Base-by-base conservation (phyloP, 2,888 invertebrate genomes). In the Drosophila colorata region DNA sequence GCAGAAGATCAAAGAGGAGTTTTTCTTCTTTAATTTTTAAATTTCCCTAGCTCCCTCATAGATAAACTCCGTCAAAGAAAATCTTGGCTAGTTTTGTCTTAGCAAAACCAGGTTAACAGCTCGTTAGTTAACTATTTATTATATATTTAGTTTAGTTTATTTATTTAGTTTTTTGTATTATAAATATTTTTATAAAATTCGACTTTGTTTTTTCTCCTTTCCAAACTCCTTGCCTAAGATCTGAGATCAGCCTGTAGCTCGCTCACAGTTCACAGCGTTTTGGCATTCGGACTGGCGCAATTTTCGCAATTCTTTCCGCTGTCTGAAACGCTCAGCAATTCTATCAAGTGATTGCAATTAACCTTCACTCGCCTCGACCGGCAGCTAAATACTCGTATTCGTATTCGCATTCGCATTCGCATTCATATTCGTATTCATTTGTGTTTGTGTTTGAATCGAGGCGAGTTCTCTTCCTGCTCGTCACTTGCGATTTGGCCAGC, bases 401-500 rank as follows among this genome's bases (percentile, higher is more conserved):
- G n/a, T 37, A 49, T 4, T 20, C 40, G n/a, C 13, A 14, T 9
- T 20, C 35, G 1, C n/a, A 56, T 35, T 44, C 49, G 13, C 16
- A 56, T 47, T 51, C 33, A 31, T 8, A 38, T 16, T 44, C 40
- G 28, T 14, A 23, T 33, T 28, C 28, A 59, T 43, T 59, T 31
- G 38, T n/a, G 31, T 61, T 56, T 40, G 43, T 23, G 66, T 72
- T 72, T 72, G 53, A 66, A 37, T 73, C 57, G 41, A 53, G 35
- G 49, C 46, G 35, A 28, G 33, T 61, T 61, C 51, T 44, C 78
- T 73, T 73, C 74, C 74, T 78, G 74, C 75, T 68, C 63, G 69
- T 78, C 79, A 78, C 69, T 69, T 78, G 64, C 68, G 47, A 74
- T 78, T 74, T 74, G 68, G 74, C 74, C 43, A 74, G 49, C 59